Base-by-base conservation (phyloP, 2,797 vertebrate species). In the Paguma larvata region DNA sequence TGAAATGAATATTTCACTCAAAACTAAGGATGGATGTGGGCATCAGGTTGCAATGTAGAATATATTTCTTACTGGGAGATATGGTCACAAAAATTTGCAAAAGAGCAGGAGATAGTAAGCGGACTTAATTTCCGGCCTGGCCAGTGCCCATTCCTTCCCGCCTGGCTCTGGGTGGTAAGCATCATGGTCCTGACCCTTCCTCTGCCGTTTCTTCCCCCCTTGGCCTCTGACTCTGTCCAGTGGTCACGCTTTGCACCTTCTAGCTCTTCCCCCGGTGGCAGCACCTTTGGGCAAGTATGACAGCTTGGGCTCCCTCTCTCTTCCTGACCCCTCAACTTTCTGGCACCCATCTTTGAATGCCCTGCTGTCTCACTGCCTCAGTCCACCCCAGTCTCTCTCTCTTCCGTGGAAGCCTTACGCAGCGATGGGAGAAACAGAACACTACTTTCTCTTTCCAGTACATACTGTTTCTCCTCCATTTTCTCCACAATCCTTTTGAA, bases 1-100 rank as follows among this genome's bases (percentile, higher is more conserved):
- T 85, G 41, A 93, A 89, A 63, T 95, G 51, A 83, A 46, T 89
- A 90, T 51, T 83, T 94, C 85, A 85, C n/a, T 83, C 23, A 25
- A 68, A 83, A 94, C 23, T 91, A 79, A 91, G 85, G 46, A 96
- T 30, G 41, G 75, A 18, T 44, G 30, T 53, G 38, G 91, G 2
- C 3, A 85, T 44, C 41, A 93, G 13, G 44, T 12, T 75, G 25
- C 34, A 85, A 82, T 86, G 56, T 89, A 91, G 89, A 86, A 75
- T 34, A 30, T 34, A 89, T 86, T 91, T 94, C 77, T 91, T 67
- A 84, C 38, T 44, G 25, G 80, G 51, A 92, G 68, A 91, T 51
- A 38, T 0, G 72, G 59, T 72, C 72, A 67, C 59, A 84, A 46
- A 94, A 63, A 46, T 84, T 46, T 16, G 27, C 67, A 67, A 79